Conservation (phyloP, 2,888 invertebrate species). For the Acrobasis repandana region DNA sequence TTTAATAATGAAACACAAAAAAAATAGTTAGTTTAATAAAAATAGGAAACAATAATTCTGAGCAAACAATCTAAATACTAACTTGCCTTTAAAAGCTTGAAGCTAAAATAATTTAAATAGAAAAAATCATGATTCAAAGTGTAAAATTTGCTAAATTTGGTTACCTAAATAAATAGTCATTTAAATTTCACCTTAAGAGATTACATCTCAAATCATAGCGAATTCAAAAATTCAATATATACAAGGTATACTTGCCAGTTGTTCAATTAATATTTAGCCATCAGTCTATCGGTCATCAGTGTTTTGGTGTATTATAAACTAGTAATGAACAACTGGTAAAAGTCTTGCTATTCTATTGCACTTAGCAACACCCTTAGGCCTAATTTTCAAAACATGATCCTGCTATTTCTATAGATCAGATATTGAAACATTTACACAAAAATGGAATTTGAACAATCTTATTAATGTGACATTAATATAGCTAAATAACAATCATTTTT, state of each 20-base stretch:
- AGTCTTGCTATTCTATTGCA: not conserved
- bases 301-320: not conserved
- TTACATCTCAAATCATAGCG: constrained; percentile 14
- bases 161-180: constrained; percentile 4
- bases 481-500: too few relatives aligned
- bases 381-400: not conserved
- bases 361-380: not conserved
- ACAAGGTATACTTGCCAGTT: not conserved
- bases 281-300: not conserved
- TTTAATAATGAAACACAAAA: constrained; percentile 26
- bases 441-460: not conserved
- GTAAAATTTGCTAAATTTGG: constrained; percentile 18
- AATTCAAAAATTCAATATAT: constrained; percentile 3
- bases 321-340: not conserved
- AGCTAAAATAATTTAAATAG: constrained; percentile 24
- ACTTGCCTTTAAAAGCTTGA: constrained; percentile 9
- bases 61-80: constrained; percentile 33
- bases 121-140: not conserved
- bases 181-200: constrained; percentile 3
- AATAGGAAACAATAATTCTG: constrained; percentile 57
- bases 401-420: not conserved
- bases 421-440: constrained; percentile 6
- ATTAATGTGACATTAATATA: not conserved
- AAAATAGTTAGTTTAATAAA: constrained; percentile 35
- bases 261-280: not conserved